Conservation (phyloP, 2,797 vertebrate genomes). For the Nothura maculosa region DNA sequence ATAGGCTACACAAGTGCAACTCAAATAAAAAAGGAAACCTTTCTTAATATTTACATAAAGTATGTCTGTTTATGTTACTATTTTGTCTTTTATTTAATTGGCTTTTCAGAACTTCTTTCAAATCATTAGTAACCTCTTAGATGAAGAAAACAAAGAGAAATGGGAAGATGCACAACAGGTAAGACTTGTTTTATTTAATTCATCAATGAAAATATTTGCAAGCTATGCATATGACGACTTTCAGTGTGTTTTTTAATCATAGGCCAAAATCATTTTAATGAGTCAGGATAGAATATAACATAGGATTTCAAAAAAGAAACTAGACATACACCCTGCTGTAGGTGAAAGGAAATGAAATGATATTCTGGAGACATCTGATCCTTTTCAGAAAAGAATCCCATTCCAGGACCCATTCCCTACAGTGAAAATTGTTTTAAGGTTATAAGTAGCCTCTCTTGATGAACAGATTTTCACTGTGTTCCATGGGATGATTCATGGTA, state of each 20-base stretch:
- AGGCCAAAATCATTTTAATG: not conserved
- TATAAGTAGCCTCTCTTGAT: not conserved
- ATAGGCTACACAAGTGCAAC: not conserved
- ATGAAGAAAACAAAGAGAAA: slow-evolving; percentile 99
- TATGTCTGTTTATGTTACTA: not conserved
- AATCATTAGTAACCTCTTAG: slow-evolving; percentile 98
- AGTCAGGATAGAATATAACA: not conserved
- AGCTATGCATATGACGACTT: not conserved
- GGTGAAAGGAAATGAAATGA: not conserved
- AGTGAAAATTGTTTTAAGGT: not conserved
- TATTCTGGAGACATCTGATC: not conserved
- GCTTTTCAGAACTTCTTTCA: slow-evolving; percentile 98
- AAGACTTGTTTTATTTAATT: slow-evolving; percentile 56
- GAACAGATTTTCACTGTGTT: not conserved
- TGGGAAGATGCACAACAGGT: slow-evolving; percentile 99
- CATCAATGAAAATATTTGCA: not conserved
- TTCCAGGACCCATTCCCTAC: not conserved
- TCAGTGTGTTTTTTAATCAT: not conserved
- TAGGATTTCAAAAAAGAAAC: not conserved
- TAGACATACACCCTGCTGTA: not conserved
- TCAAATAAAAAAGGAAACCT: not conserved
- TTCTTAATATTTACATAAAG: not conserved
- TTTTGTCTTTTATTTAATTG: slow-evolving; percentile 67
- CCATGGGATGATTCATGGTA: not conserved
- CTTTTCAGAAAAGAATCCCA: not conserved